A percentile compares a stretch with the other conserved stretches of the same genome.
Evolutionary conservation across 2,797 vertebrate genomes (phyloP).

Genomic region (Poecilia picta): DNA sequence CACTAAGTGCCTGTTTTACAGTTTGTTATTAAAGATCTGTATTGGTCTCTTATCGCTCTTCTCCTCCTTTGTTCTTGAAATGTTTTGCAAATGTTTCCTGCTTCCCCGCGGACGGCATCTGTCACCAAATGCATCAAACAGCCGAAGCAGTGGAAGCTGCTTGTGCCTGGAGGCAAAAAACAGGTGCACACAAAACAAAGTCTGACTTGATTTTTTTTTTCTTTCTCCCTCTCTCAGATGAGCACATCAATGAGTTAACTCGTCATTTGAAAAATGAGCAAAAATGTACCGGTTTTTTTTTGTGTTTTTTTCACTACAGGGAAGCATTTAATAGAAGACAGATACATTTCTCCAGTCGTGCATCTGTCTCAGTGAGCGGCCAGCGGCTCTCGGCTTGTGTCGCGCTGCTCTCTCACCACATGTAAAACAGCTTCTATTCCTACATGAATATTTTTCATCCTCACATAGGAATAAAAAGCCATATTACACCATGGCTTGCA

Average conservation of each 20-base stretch:
- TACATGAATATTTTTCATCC: constrained; percentile 96
- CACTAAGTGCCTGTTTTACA: constrained; percentile 88
- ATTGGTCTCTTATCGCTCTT: constrained; percentile 72
- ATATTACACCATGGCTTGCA: constrained; percentile 94
- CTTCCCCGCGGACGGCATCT: constrained; percentile 65
- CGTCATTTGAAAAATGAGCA: constrained; percentile 54
- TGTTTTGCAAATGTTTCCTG: constrained; percentile 62
- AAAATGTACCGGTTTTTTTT: constrained; percentile 33
- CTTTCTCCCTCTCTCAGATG: constrained; percentile 35
- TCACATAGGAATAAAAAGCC: constrained; percentile 99
- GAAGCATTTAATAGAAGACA: constrained; percentile 50
- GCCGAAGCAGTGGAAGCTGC: constrained; percentile 49
- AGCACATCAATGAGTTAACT: constrained; percentile 53
- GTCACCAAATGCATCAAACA: constrained; percentile 68
- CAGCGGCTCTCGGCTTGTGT: constrained; percentile 25
- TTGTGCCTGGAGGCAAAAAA: constrained; percentile 65
- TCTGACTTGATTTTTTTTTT: constrained; percentile 43
- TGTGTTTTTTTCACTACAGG: constrained; percentile 50
- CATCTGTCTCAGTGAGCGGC: constrained; percentile 31
- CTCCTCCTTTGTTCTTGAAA: constrained; percentile 65
- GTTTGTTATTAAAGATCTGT: constrained; percentile 85
- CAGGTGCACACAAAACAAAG: constrained; percentile 70
- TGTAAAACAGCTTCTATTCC: constrained; percentile 99
- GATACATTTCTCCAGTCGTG: constrained; percentile 54
- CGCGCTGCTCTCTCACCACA: constrained; percentile 89